Base-by-base conservation (phyloP, 2,797 vertebrate genomes). In the Pempheris klunzingeri region DNA sequence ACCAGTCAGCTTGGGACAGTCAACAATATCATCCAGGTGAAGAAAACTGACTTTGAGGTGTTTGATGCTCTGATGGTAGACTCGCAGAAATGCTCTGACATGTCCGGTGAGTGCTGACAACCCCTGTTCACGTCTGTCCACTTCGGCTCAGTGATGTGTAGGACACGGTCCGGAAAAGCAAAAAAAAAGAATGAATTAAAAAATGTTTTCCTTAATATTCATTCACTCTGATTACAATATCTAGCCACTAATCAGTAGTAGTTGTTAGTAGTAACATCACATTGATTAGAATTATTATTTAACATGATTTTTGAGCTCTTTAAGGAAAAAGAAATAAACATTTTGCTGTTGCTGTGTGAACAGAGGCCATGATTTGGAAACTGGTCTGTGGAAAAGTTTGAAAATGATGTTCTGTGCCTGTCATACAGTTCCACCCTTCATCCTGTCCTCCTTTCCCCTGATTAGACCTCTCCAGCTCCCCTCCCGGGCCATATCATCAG, bases 11-110 rank as follows among this genome's bases (percentile, higher is more conserved):
- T 99, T 1, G 98, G 98, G 49, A 98, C 97, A 0, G 92, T 99
- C 90, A 99, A 99, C 93, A 99, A 99, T 65, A 43, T 99, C 88
- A 98, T 99, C 91, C 97, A 98, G 86, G 98, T 99, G 95, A 98
- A 97, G 96, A 98, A 97, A 93, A 99, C 98, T 0, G 98, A 99
- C 94, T 99, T 99, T 88, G 98, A 99, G 95, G 98, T 99, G 55
- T 99, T 99, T 4, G 98, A 99, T 80, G 98, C 98, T 64, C 95
- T 99, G 65, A 98, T 99, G 98, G 98, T 99, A 86, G 98, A 99
- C 92, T 99, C 98, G 1, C 97, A 98, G 50, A 99, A 99, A 84
- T 97, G 96, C 87, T 99, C 97, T 0, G 98, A 99, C 63, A 80
- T 97, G 93, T 99, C 98, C 90, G 98, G 98, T 99, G 90, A 80